Percentiles rank a stretch among this genome's conserved stretches.
phyloP scores from a whole-genome alignment of 2,888 invertebrate genomes.

The Noctua pronuba region DNA sequence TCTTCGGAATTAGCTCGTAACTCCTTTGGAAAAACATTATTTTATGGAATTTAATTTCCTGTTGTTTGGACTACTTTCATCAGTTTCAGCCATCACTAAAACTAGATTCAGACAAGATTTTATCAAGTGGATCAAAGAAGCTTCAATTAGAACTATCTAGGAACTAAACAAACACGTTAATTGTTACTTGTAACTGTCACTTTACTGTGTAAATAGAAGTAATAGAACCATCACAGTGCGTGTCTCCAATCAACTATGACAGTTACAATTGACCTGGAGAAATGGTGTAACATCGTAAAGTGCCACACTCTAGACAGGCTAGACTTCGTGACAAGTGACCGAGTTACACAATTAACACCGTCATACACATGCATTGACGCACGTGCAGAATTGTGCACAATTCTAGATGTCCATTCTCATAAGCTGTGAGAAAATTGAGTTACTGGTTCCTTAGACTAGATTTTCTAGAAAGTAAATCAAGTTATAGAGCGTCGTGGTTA shows the following conservation, averaged over 20 bases:
- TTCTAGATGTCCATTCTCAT: constrained; percentile 41
- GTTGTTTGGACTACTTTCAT: neutral
- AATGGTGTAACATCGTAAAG: constrained; percentile 17
- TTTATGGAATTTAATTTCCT: neutral
- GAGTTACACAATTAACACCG: constrained; percentile 51
- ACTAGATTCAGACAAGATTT: neutral
- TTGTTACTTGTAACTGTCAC: constrained; percentile 18
- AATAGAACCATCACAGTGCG: constrained; percentile 20
- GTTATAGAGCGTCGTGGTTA: neutral
- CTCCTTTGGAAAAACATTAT: neutral
- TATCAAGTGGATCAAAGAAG: constrained; percentile 4
- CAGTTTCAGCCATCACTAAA: neutral
- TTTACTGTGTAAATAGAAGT: constrained; percentile 14
- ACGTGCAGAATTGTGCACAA: constrained; percentile 28
- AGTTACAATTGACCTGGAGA: constrained; percentile 43
- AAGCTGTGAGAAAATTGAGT: constrained; percentile 6
- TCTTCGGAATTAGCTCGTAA: constrained; percentile 10
- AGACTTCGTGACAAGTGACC: constrained; percentile 26
- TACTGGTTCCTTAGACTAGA: neutral
- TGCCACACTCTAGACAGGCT: constrained; percentile 11
- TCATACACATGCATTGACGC: constrained; percentile 15
- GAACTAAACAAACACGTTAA: constrained; percentile 16
- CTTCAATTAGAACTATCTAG: constrained; percentile 1
- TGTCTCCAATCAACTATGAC: constrained; percentile 44
- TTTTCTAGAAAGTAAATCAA: neutral